Percentiles rank a stretch among this genome's conserved stretches.
These are phyloP conservation scores for Dromaius novaehollandiae DNA, from an alignment of 2,113 vertebrate genomes.

Conservation along the genomic window DNA sequence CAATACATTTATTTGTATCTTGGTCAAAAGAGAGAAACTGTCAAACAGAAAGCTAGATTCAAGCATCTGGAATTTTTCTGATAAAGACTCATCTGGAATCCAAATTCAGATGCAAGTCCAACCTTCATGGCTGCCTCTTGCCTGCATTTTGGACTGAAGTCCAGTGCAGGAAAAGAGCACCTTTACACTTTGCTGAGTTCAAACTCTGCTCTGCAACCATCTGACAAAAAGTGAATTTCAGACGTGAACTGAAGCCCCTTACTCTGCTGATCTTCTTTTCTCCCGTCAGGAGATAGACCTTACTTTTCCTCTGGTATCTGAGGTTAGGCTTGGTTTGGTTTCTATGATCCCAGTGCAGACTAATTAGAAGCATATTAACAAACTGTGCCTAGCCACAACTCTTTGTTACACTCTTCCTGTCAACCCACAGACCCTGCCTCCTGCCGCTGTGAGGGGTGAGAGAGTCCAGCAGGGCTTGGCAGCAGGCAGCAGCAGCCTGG, in stretches of 20 bases:
- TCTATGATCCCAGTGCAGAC: not conserved
- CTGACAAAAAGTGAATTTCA: not conserved
- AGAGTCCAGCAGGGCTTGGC: not conserved
- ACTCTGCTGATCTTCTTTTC: not conserved
- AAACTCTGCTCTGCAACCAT: not conserved
- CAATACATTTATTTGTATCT: not conserved
- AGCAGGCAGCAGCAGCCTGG: not conserved
- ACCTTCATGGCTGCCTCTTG: not conserved
- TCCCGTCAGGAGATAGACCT: not conserved
- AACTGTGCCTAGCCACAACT: not conserved
- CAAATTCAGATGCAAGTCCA: not conserved
- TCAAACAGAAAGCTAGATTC: not conserved
- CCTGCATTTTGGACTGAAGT: not conserved
- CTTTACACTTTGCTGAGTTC: not conserved
- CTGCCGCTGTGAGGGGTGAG: not conserved
- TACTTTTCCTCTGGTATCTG: not conserved
- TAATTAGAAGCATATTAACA: not conserved
- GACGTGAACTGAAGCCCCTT: not conserved
- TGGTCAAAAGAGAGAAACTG: not conserved
- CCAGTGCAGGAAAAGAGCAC: not conserved
- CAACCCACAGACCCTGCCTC: not conserved
- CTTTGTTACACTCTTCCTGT: not conserved
- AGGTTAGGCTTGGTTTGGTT: not conserved
- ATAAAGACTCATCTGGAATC: fast-evolving
- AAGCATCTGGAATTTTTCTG: not conserved